A percentile compares a stretch with the other conserved stretches of the same genome.
These are phyloP conservation scores for Solenopsis fugax DNA, from an alignment of 1,140 invertebrate species.

Conservation along the genomic window DNA sequence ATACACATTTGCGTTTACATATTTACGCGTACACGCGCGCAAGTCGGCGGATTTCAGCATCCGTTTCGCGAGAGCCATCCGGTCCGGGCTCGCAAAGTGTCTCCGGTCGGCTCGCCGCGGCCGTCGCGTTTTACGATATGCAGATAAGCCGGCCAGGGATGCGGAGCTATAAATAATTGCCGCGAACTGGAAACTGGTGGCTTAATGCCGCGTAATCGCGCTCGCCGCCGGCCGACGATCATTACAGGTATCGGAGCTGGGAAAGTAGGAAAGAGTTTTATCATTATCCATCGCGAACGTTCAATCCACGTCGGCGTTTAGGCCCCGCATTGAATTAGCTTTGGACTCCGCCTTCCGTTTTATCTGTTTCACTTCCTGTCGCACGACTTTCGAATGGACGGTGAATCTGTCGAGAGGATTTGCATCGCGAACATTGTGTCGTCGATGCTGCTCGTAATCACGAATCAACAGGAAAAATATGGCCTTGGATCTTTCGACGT, in stretches of 20 bases:
- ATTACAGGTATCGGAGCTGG: conserved; percentile 41
- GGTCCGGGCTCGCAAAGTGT: not conserved
- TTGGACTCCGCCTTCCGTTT: conserved; percentile 33
- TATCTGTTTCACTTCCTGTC: conserved; percentile 49
- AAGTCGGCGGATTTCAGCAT: conserved; percentile 34
- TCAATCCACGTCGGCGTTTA: conserved; percentile 44
- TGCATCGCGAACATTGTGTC: conserved; percentile 10
- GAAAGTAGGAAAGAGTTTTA: conserved; percentile 48
- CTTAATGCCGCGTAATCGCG: conserved; percentile 57
- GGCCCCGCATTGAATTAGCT: conserved; percentile 6
- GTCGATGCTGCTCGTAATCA: not conserved
- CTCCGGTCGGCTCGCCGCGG: conserved; percentile 13
- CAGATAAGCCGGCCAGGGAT: conserved; percentile 47
- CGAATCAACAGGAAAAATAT: not conserved
- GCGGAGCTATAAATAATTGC: conserved; percentile 60
- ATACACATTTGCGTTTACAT: not conserved
- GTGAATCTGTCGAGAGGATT: not conserved
- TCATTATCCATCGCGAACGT: conserved; percentile 29
- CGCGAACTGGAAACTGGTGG: conserved; percentile 55
- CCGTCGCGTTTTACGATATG: conserved; percentile 50
- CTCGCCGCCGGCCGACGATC: conserved; percentile 37
- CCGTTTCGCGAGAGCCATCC: conserved; percentile 46
- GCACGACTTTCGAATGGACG: not conserved
- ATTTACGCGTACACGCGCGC: not conserved
- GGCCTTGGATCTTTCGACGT: not conserved